Percentiles rank a stretch among this genome's conserved stretches.
phyloP scores from a whole-genome alignment of 2,888 invertebrate species.

The Lycocerus yunnanus region DNA sequence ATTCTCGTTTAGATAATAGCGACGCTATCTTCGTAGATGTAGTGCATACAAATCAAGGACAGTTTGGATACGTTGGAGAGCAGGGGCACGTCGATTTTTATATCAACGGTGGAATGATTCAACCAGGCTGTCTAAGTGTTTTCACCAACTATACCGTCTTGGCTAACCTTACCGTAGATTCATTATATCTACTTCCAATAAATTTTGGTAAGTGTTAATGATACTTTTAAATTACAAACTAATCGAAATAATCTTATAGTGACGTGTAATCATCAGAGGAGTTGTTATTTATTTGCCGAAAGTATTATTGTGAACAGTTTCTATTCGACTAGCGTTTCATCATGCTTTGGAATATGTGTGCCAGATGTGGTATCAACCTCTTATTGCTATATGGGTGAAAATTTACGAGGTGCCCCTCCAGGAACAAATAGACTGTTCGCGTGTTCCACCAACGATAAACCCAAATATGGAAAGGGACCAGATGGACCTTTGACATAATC shows the following conservation, averaged over 20 bases:
- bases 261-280: neutral
- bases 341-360: neutral
- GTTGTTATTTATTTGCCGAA: neutral
- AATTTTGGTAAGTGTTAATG: neutral
- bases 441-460: neutral
- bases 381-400: neutral
- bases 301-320: neutral
- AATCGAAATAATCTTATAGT: neutral
- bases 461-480: neutral
- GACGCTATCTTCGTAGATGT: conserved; percentile 7
- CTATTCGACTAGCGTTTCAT: neutral
- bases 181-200: neutral
- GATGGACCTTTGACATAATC: neutral
- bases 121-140: neutral
- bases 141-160: too few relatives aligned
- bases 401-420: neutral
- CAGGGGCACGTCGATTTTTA: conserved; percentile 10
- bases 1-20: neutral
- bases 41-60: neutral
- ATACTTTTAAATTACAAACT: neutral
- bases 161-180: neutral
- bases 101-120: conserved; percentile 9
- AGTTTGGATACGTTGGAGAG: neutral
- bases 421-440: neutral
- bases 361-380: neutral